phyloP scores from a whole-genome alignment of 2,113 vertebrate species.

The Chloebia gouldiae region DNA sequence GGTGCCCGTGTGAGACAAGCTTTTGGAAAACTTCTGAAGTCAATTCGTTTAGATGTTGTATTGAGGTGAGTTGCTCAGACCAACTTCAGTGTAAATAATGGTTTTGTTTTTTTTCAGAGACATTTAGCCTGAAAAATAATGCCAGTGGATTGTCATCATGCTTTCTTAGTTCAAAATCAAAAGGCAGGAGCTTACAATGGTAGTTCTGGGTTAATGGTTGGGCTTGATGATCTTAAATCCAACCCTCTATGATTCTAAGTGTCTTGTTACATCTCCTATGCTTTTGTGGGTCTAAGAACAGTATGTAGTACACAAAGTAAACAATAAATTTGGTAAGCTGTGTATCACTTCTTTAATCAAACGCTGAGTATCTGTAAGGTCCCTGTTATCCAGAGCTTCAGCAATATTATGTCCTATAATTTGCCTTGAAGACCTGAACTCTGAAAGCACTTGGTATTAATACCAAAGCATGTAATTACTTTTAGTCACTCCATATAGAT shows the following conservation, averaged over 20 bases:
- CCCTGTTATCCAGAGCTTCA: neutral
- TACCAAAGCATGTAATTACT: neutral
- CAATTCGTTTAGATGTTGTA: constrained; percentile 88
- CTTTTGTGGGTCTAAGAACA: neutral
- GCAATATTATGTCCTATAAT: neutral
- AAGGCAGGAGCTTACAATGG: neutral
- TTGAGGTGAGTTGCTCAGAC: constrained; percentile 78
- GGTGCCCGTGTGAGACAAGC: constrained; percentile 89
- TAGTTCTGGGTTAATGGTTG: neutral
- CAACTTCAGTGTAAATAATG: neutral
- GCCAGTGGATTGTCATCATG: neutral
- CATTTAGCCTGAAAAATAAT: neutral
- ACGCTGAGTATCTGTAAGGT: neutral
- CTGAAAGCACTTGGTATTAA: neutral
- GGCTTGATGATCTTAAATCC: neutral
- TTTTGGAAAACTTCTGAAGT: constrained; percentile 91
- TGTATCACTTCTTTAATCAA: neutral
- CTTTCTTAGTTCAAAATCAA: neutral
- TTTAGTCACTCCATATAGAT: neutral
- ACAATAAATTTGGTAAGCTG: neutral
- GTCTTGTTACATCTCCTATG: neutral
- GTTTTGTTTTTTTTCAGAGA: neutral
- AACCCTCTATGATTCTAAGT: neutral
- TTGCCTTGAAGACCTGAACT: neutral
- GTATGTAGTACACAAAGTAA: neutral